These are phyloP conservation scores for Aegithalos caudatus DNA, from an alignment of 2,113 vertebrate genomes.

Conservation along the genomic window DNA sequence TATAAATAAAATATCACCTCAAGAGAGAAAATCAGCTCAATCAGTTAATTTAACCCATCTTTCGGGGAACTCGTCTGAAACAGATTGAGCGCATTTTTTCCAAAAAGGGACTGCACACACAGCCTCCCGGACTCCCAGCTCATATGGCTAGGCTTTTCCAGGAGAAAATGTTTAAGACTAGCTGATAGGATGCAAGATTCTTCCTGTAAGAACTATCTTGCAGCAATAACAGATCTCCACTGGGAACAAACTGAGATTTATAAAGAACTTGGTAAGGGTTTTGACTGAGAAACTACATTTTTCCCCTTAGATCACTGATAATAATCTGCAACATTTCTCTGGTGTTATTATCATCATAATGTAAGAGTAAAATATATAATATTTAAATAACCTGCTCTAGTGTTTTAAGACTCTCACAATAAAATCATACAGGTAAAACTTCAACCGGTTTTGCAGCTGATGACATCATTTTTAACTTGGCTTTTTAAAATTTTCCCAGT, in stretches of 20 bases:
- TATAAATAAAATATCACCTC: conserved; percentile 82
- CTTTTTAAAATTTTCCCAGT: neutral
- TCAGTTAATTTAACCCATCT: conserved; percentile 73
- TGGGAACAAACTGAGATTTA: neutral
- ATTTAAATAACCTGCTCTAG: neutral
- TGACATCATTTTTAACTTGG: neutral
- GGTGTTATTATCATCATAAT: neutral
- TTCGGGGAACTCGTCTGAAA: conserved; percentile 70
- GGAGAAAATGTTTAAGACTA: neutral
- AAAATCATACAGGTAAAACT: neutral
- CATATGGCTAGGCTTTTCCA: conserved; percentile 2
- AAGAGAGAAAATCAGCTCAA: conserved; percentile 72
- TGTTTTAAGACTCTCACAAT: neutral
- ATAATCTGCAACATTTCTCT: neutral
- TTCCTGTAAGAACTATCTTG: neutral
- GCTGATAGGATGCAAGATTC: neutral
- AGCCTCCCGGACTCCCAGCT: conserved; percentile 3
- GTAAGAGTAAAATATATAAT: neutral
- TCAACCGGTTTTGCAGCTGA: neutral
- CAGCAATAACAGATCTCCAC: neutral
- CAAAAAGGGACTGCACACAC: conserved; percentile 18
- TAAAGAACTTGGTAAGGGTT: neutral
- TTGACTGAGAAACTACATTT: neutral
- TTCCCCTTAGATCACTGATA: neutral
- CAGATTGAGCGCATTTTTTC: conserved; percentile 60